Conservation (phyloP, 2,113 vertebrate genomes). For the Anolis sagrei region DNA sequence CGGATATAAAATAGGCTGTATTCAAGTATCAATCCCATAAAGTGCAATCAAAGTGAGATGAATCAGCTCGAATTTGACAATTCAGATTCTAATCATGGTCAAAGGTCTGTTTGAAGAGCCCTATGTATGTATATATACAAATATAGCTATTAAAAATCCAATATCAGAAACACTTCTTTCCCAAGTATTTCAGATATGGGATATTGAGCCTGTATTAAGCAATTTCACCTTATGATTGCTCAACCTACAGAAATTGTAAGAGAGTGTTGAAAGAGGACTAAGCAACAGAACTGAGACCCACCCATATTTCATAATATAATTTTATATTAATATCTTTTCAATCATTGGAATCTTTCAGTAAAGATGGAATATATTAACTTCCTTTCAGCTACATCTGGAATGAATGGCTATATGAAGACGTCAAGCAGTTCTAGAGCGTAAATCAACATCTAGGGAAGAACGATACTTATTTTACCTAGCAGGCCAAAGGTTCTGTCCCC, state of each 20-base stretch:
- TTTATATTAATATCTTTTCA: not conserved
- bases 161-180: too few species aligned
- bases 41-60: too few species aligned
- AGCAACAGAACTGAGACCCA: too few species aligned
- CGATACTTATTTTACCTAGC: not conserved
- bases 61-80: too few species aligned
- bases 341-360: not conserved
- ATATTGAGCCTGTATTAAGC: too few species aligned
- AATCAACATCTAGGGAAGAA: conserved; percentile 4
- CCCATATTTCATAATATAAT: not conserved
- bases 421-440: not conserved
- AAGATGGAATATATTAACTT: not conserved
- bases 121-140: too few species aligned
- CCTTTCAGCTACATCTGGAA: not conserved
- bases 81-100: too few species aligned
- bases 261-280: not conserved
- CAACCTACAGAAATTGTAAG: not conserved
- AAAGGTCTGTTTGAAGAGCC: too few species aligned
- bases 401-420: not conserved
- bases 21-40: too few species aligned
- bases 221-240: not conserved
- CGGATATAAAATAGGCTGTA: too few species aligned
- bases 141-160: too few species aligned
- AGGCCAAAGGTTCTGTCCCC: not conserved
- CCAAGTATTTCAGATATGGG: too few species aligned